Evolutionary conservation across 2,113 vertebrate species (phyloP).

Genomic region (Cyphomyrus plagiostoma): DNA sequence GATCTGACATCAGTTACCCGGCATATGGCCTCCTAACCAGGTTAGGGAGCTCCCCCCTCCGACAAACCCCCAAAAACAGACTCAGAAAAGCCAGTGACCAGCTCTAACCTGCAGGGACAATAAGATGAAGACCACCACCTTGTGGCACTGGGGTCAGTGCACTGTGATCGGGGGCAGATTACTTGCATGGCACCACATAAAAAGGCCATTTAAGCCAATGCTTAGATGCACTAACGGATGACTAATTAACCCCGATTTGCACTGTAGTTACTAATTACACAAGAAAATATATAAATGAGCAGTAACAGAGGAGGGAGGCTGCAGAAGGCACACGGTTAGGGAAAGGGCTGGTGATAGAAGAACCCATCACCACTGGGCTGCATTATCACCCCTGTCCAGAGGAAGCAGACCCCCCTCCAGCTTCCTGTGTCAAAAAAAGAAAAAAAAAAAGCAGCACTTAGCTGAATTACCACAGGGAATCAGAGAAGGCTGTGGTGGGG

Average conservation of each 20-base stretch:
- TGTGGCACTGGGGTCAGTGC: neutral
- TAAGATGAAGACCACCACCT: neutral
- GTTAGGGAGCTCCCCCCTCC: neutral
- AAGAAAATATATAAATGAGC: neutral
- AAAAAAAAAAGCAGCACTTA: conserved; percentile 22
- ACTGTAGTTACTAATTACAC: neutral
- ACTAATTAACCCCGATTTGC: neutral
- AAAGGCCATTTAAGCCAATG: neutral
- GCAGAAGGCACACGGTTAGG: neutral
- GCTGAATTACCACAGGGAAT: neutral
- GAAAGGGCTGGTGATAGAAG: neutral
- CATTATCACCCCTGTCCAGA: neutral
- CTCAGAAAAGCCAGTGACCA: neutral
- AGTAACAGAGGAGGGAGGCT: neutral
- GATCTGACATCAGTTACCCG: neutral
- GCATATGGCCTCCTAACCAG: neutral
- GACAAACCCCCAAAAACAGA: neutral
- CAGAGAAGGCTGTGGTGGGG: neutral
- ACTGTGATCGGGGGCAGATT: neutral
- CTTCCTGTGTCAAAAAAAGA: conserved; percentile 18
- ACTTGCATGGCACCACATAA: neutral
- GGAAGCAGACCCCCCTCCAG: neutral
- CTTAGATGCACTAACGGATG: neutral
- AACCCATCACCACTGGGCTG: neutral
- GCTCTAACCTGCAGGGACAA: neutral